Conservation (phyloP, 2,797 vertebrate species). For the Euphonia xanthogaster region DNA sequence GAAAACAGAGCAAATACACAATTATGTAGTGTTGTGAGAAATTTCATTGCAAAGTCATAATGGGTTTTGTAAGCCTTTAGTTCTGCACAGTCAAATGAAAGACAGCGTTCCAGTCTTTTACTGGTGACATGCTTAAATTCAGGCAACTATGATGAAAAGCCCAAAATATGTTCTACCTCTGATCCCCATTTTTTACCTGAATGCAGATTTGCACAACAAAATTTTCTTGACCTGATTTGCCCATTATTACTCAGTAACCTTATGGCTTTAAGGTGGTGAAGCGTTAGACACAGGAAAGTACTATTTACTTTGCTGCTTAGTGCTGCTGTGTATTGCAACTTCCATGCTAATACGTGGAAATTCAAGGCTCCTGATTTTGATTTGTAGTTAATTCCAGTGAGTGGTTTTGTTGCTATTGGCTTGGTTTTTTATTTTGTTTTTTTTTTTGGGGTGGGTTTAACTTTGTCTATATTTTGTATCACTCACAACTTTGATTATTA, state of each 20-base stretch:
- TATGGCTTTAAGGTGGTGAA: neutral
- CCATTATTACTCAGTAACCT: neutral
- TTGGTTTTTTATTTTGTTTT: neutral
- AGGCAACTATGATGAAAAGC: neutral
- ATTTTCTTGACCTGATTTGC: neutral
- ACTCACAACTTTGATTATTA: neutral
- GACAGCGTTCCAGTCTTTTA: fast-evolving
- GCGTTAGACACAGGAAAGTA: neutral
- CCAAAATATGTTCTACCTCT: neutral
- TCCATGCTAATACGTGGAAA: neutral
- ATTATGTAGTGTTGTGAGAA: neutral
- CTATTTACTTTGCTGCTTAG: neutral
- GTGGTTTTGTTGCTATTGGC: neutral
- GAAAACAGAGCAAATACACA: neutral
- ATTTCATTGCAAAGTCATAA: neutral
- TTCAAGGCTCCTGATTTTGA: neutral
- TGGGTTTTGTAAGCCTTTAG: neutral
- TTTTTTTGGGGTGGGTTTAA: neutral
- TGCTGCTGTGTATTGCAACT: neutral
- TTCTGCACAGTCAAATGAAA: neutral
- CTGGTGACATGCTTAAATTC: neutral
- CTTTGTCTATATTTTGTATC: neutral
- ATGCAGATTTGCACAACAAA: neutral
- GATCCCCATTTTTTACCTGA: neutral
- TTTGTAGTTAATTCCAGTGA: neutral